A percentile compares a stretch with the other conserved stretches of the same genome.
Conservation (phyloP, 1,140 invertebrate genomes). For the Lucilia cuprina region DNA sequence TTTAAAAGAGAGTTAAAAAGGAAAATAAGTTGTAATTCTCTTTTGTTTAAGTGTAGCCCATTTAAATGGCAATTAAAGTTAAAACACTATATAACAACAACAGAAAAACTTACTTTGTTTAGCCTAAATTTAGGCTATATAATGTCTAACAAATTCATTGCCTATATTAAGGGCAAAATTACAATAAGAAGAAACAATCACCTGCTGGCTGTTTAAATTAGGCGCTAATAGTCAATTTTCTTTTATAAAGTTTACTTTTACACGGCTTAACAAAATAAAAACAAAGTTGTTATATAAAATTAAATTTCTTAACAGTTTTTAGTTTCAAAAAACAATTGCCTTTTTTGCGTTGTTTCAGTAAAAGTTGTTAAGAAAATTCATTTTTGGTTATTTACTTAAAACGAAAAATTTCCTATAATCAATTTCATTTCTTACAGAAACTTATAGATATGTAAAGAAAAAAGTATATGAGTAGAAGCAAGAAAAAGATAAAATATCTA, state of each 20-base stretch:
- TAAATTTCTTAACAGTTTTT: slow-evolving; percentile 4
- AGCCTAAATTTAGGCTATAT: slow-evolving; percentile 16
- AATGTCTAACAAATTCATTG: slow-evolving; percentile 25
- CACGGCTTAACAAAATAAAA: not conserved
- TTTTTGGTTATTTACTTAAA: not conserved
- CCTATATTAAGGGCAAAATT: not conserved
- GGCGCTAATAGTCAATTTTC: slow-evolving; percentile 29
- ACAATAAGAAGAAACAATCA: not conserved
- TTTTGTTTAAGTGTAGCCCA: slow-evolving; percentile 14
- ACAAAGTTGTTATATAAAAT: not conserved
- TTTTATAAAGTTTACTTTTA: not conserved
- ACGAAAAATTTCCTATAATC: not conserved
- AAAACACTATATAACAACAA: not conserved
- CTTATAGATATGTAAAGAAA: not conserved
- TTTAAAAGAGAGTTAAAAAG: not conserved
- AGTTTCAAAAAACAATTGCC: not conserved
- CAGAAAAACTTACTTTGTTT: not conserved
- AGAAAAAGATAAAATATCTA: not conserved
- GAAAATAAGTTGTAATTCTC: slow-evolving; percentile 19
- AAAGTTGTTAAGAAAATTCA: not conserved
- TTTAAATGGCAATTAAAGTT: slow-evolving; percentile 32
- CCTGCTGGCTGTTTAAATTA: slow-evolving; percentile 18
- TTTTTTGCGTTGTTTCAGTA: not conserved
- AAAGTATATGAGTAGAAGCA: no score
- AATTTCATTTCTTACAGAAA: not conserved